Percentiles rank a stretch among this genome's conserved stretches.
Conservation (phyloP, 1,140 invertebrate species). For the Oedothorax gibbosus region DNA sequence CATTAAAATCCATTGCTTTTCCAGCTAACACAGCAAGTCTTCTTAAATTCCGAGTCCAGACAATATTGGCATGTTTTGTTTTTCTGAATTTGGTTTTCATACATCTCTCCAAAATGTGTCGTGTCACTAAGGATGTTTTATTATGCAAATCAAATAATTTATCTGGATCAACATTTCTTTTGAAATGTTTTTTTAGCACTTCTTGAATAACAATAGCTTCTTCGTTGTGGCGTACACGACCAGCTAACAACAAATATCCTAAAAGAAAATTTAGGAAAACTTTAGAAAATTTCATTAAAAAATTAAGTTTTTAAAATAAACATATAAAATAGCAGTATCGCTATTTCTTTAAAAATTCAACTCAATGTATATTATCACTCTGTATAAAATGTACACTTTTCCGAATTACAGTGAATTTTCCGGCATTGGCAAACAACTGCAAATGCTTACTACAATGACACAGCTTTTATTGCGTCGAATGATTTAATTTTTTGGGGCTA, state of each 20-base stretch:
- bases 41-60: slow-evolving; percentile 94
- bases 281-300: too few relatives aligned
- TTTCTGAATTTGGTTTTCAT: slow-evolving; percentile 63
- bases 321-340: too few relatives aligned
- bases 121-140: not conserved
- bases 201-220: slow-evolving; percentile 74
- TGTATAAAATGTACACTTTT: too few relatives aligned
- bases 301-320: too few relatives aligned
- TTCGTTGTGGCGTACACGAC: slow-evolving; percentile 87
- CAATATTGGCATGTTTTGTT: slow-evolving; percentile 80
- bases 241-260: slow-evolving; percentile 91
- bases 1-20: slow-evolving; percentile 88
- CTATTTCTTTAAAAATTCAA: too few relatives aligned
- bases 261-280: slow-evolving; percentile 15
- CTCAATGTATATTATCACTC: too few relatives aligned
- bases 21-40: slow-evolving; percentile 91
- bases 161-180: slow-evolving; percentile 79
- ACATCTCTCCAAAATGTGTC: slow-evolving; percentile 11
- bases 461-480: too few relatives aligned
- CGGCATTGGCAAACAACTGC: too few relatives aligned
- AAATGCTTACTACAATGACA: too few relatives aligned
- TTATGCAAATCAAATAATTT: slow-evolving; percentile 70
- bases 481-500: too few relatives aligned
- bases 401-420: too few relatives aligned
- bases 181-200: slow-evolving; percentile 85